Percentiles rank a stretch among this genome's conserved stretches.
Evolutionary conservation across 2,113 vertebrate species (phyloP).

Genomic region (Ophiodon elongatus): DNA sequence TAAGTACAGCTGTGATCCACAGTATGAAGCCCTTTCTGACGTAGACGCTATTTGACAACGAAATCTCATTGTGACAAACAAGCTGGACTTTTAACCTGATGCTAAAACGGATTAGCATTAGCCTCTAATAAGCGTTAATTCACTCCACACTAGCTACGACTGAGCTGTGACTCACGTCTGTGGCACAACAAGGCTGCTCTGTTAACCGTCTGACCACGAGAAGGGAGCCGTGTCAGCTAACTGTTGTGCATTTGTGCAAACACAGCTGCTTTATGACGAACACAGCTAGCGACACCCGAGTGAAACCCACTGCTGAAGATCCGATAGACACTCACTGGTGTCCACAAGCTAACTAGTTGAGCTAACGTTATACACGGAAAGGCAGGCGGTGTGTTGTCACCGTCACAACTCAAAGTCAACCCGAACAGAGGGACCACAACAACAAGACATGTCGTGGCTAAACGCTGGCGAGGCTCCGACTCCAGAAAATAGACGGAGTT

Average conservation of each 20-base stretch:
- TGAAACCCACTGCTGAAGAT: conserved; percentile 10
- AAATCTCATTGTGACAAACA: background rate
- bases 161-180: conserved; percentile 14
- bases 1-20: background rate
- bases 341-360: background rate
- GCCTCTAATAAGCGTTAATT: conserved; percentile 24
- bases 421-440: conserved; percentile 29
- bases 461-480: conserved; percentile 24
- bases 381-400: background rate
- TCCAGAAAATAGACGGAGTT: conserved; percentile 81
- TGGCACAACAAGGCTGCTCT: conserved; percentile 52
- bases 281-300: background rate
- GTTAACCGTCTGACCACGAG: conserved; percentile 25
- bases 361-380: background rate
- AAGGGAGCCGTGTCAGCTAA: conserved; percentile 16
- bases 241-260: background rate
- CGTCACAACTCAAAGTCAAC: background rate
- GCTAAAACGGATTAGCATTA: conserved; percentile 8
- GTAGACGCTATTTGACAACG: background rate
- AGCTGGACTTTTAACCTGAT: background rate
- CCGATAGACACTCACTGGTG: background rate
- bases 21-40: background rate
- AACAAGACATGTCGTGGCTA: conserved; percentile 68
- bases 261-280: conserved; percentile 1
- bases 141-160: conserved; percentile 3